Base-by-base conservation (phyloP, 2,888 invertebrate species). In the Eupithecia exiguata region DNA sequence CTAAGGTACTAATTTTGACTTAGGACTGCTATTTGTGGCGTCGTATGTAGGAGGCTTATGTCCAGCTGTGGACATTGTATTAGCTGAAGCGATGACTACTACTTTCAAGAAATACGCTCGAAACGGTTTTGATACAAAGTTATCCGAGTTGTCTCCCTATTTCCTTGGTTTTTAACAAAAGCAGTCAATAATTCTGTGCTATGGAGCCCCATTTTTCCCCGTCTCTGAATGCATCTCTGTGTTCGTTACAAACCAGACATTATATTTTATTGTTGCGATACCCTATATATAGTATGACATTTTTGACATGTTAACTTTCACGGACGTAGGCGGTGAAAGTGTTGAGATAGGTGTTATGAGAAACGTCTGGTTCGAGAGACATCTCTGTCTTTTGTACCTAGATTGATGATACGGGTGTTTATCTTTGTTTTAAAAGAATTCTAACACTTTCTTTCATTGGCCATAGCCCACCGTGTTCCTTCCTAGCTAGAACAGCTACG, bases 271-370 rank as follows among this genome's bases (percentile, higher is more conserved):
- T 81, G 82, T 77, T 76, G 75, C 75, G 78, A 77, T 78, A 78
- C 78, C 74, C 72, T 74, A n/a, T n/a, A n/a, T n/a, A n/a, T n/a
- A n/a, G 75, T 80, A 77, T 79, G 76, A 82, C 78, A 80, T 79
- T 77, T 84, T 80, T 81, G 82, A 87, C 83, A 80, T 82, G 81
- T 84, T 84, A 77, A 83, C 85, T 83, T 83, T 79, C 71, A 53
- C 63, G 58, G 72, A 75, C 71, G 36, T 73, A 73, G 77, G 75
- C 70, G 40, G 72, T 69, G 58, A 75, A 68, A 63, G 71, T 84
- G 77, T 78, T 79, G 83, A 76, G 70, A 73, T 71, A 69, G 65
- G 63, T 61, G 62, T 49, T 35, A 62, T 71, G 68, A 69, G 61
- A 72, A 70, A 70, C 69, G 38, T 9, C 62, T 61, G 35, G 58